Evolutionary conservation across 1,140 invertebrate genomes (phyloP), one percentile per base, ranked within the genome.

Genomic region (Drosophila mojavensis): DNA sequence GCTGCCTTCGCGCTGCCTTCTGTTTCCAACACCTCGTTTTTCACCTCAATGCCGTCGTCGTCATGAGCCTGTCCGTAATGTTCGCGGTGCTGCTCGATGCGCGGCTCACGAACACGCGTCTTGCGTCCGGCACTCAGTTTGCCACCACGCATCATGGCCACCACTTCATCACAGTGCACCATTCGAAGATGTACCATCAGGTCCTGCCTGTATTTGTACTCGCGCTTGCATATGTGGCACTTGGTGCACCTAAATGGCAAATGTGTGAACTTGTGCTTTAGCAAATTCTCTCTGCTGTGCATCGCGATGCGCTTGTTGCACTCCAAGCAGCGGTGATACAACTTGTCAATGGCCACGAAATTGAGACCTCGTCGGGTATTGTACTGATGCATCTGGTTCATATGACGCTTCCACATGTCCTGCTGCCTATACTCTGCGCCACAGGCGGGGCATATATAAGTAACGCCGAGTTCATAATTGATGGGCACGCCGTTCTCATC

Each of bases 231-330:
- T 10, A 91, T 72, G 56, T 71, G 85, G 62, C 90, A 91, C 62
- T 91, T 91, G 45, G 81, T 85, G 56, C 90, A 90, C 0, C 90
- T 59, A 65, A 72, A 89, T 5, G 90, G 90, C 55, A 91, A 56
- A 72, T 91, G 90, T n/a, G 90, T 91, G 15, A 91, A 91, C 78
- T 91, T 91, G 61, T 91, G 90, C 48, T 91, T 91, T 2, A 91
- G 62, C 13, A 91, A 71, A 74, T 91, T 91, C 53, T 91, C 90
- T 10, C 91, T 79, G 30, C 90, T 91, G 59, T 91, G 90, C 90
- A 91, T 91, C 5, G 90, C 90, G 26, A 91, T 91, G 5, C 81
- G 80, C 55, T 91, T 91, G 24, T 89, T 74, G 50, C 90, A 91
- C 50, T 91, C 90, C 54, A 82, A 55, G 55, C 90, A 91, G 20